A percentile compares a stretch with the other conserved stretches of the same genome.
Conservation (phyloP, 2,113 vertebrate species). For the Labeo rohita region DNA sequence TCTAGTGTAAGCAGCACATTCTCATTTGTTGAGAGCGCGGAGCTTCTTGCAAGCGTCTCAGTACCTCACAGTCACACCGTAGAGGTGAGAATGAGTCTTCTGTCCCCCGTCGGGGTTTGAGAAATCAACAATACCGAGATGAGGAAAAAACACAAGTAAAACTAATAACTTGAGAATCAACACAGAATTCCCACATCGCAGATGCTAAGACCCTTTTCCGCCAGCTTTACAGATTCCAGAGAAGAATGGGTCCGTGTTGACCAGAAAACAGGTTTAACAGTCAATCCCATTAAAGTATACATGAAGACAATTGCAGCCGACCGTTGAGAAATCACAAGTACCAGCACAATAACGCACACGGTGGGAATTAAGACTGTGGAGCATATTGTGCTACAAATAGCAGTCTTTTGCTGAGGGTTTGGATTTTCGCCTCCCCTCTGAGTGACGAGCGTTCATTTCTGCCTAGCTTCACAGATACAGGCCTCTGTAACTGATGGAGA, state of each 20-base stretch:
- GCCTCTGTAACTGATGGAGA: slow-evolving; percentile 62
- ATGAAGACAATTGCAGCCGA: slow-evolving; percentile 60
- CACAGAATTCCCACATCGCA: slow-evolving; percentile 43
- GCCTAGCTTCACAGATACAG: slow-evolving; percentile 60
- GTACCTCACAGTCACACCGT: slow-evolving; percentile 53
- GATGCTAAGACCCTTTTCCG: slow-evolving; percentile 63
- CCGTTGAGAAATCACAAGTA: slow-evolving; percentile 64
- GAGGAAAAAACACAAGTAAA: slow-evolving; percentile 47
- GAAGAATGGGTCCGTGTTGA: slow-evolving; percentile 65
- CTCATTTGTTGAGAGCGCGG: neutral
- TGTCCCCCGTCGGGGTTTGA: slow-evolving; percentile 34
- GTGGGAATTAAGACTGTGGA: slow-evolving; percentile 66
- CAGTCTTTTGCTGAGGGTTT: neutral
- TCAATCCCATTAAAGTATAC: slow-evolving; percentile 68
- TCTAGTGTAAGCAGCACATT: neutral
- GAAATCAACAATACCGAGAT: slow-evolving; percentile 31
- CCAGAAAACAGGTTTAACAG: slow-evolving; percentile 70
- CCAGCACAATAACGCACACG: slow-evolving; percentile 53
- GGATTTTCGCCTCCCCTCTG: neutral
- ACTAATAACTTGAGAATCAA: slow-evolving; percentile 60
- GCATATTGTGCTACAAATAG: slow-evolving; percentile 57
- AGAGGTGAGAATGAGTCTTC: slow-evolving; percentile 60
- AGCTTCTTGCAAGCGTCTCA: neutral
- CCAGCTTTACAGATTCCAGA: slow-evolving; percentile 65
- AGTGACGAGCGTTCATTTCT: slow-evolving; percentile 62